Evolutionary conservation across 1,140 invertebrate species (phyloP).

Genomic region (Hormaphis cornu): DNA sequence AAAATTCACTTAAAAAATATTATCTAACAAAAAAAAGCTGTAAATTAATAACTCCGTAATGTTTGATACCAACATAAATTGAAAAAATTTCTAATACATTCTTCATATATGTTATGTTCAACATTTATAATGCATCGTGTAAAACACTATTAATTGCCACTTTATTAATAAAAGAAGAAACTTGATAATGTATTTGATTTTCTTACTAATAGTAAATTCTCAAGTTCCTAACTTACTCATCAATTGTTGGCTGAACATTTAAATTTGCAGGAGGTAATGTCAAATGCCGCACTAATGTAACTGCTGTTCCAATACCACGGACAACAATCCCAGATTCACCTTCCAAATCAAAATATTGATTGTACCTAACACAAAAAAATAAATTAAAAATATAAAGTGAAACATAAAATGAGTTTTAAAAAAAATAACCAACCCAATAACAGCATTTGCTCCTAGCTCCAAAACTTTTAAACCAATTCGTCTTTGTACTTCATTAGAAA

Average conservation of each 20-base stretch:
- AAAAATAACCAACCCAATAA: conserved; percentile 60
- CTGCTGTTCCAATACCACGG: conserved; percentile 84
- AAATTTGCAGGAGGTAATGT: conserved; percentile 23
- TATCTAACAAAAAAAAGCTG: too few species aligned
- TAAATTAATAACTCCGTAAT: too few species aligned
- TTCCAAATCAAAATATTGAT: conserved; percentile 91
- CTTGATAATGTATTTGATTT: background rate
- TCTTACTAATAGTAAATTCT: background rate
- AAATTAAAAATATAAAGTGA: background rate
- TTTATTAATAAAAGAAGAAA: background rate
- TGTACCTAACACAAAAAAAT: conserved; percentile 53
- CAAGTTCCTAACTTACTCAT: conserved; percentile 52
- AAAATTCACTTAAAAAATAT: too few species aligned
- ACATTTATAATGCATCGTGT: too few species aligned
- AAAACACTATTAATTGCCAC: too few species aligned
- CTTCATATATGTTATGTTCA: too few species aligned
- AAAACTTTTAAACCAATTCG: conserved; percentile 90
- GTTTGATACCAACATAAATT: too few species aligned
- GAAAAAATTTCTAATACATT: too few species aligned
- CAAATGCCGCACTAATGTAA: conserved; percentile 52
- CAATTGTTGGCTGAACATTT: conserved; percentile 39
- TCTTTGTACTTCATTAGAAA: conserved; percentile 86
- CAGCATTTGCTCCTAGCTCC: conserved; percentile 88
- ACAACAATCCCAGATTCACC: conserved; percentile 92
- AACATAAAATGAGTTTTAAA: background rate